A percentile compares a stretch with the other conserved stretches of the same genome.
These are phyloP conservation scores for Condylura cristata DNA, from an alignment of 2,113 vertebrate genomes.

Conservation along the genomic window DNA sequence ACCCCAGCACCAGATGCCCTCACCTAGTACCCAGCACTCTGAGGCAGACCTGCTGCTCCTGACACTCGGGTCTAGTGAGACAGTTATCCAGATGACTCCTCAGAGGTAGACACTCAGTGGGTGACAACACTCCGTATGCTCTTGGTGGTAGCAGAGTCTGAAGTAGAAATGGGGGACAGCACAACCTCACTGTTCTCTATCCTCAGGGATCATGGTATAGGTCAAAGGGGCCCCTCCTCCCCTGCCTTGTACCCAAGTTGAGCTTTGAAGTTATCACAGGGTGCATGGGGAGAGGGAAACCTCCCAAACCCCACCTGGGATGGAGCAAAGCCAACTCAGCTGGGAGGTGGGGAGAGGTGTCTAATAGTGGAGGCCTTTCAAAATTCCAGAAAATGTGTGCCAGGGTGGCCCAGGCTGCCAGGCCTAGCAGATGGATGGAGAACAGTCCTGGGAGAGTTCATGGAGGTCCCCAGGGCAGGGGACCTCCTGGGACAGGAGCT, in stretches of 20 bases:
- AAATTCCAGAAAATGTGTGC: neutral
- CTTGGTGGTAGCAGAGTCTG: neutral
- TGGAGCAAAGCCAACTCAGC: neutral
- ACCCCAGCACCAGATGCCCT: neutral
- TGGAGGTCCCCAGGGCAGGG: neutral
- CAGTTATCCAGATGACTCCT: neutral
- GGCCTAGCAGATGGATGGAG: neutral
- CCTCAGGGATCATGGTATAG: rapidly evolving
- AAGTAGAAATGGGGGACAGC: too few species aligned
- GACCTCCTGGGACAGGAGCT: neutral
- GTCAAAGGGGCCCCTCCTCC: neutral
- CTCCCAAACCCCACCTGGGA: too few species aligned
- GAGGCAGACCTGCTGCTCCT: neutral
- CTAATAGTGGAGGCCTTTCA: neutral
- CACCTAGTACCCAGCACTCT: too few species aligned
- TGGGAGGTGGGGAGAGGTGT: too few species aligned
- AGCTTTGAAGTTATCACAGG: rapidly evolving
- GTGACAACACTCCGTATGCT: rapidly evolving
- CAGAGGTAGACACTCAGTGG: rapidly evolving
- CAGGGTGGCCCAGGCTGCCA: neutral
- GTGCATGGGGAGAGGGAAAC: rapidly evolving
- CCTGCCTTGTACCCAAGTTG: rapidly evolving
- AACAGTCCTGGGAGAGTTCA: neutral
- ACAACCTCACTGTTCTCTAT: too few species aligned
- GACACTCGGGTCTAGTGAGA: rapidly evolving